phyloP scores from a whole-genome alignment of 2,888 invertebrate genomes.

The Yponomeuta plumbellus region DNA sequence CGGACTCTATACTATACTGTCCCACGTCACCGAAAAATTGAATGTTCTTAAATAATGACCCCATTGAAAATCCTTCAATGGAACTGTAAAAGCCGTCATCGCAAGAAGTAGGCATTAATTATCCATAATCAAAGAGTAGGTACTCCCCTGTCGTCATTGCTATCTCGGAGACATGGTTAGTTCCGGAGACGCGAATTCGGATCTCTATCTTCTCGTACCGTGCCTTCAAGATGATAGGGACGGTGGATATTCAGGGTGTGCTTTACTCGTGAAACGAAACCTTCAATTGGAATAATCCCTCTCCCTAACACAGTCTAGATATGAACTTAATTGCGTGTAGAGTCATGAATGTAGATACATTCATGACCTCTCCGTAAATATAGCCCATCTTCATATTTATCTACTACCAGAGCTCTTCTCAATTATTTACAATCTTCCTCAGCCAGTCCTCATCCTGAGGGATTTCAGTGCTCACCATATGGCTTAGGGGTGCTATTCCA shows the following conservation, averaged over 20 bases:
- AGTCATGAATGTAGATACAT: not conserved
- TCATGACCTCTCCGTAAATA: not conserved
- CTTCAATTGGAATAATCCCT: not conserved
- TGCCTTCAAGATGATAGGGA: too few relatives aligned
- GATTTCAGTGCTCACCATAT: too few relatives aligned
- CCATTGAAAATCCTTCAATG: not conserved
- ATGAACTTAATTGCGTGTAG: not conserved
- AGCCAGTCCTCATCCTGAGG: too few relatives aligned
- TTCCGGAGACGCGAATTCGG: not conserved
- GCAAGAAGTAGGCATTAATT: not conserved
- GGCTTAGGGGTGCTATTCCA: too few relatives aligned
- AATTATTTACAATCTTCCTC: too few relatives aligned
- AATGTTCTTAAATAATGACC: not conserved
- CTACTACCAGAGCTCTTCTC: too few relatives aligned
- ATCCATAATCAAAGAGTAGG: not conserved
- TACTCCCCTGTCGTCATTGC: not conserved
- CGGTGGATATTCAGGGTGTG: conserved; percentile 11
- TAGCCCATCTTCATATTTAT: not conserved
- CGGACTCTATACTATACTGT: not conserved
- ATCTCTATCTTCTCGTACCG: not conserved
- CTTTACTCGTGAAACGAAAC: not conserved
- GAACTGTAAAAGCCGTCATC: not conserved
- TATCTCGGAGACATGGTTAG: conserved; percentile 11
- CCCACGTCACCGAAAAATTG: not conserved
- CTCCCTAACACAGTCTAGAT: not conserved